A percentile compares a stretch with the other conserved stretches of the same genome.
These are phyloP conservation scores for Phenganax subtilis DNA, from an alignment of 92 coral and sea anemone genomes.

Conservation along the genomic window DNA sequence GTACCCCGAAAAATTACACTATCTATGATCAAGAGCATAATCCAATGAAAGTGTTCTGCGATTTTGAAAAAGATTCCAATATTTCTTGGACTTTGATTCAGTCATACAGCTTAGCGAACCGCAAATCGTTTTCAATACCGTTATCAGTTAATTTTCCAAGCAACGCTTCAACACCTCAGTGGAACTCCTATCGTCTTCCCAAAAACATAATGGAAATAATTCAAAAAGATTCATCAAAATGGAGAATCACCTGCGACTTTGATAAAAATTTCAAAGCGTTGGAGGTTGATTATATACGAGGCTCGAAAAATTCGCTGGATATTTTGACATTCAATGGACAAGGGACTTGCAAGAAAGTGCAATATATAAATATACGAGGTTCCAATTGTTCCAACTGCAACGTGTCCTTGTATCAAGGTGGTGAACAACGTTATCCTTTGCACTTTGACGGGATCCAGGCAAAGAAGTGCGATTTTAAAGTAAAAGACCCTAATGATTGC, in stretches of 20 bases:
- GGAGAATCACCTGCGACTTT: slow-evolving; percentile 29
- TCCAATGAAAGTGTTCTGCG: slow-evolving; percentile 6
- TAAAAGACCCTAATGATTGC: background rate
- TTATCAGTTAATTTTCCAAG: background rate
- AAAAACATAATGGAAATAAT: slow-evolving; percentile 1
- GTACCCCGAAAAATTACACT: background rate
- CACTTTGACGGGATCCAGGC: background rate
- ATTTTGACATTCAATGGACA: background rate
- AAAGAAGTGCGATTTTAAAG: background rate
- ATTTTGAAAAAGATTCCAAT: slow-evolving; percentile 22
- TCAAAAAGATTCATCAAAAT: slow-evolving; percentile 1
- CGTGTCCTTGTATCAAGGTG: background rate
- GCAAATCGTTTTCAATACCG: background rate
- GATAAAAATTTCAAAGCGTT: background rate
- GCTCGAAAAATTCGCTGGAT: background rate
- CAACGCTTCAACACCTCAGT: background rate
- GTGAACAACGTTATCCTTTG: background rate
- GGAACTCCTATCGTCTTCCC: slow-evolving; percentile 3
- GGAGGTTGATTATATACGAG: slow-evolving; percentile 8
- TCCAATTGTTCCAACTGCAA: slow-evolving; percentile 1
- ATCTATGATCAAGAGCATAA: background rate
- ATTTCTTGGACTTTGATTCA: slow-evolving; percentile 29
- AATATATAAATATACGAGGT: slow-evolving; percentile 11
- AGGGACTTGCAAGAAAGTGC: background rate
- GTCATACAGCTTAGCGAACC: background rate